Base-by-base conservation (phyloP, 37 sponge, comb jelly and placozoan species). In the Chondrilla cf. caribensis region DNA sequence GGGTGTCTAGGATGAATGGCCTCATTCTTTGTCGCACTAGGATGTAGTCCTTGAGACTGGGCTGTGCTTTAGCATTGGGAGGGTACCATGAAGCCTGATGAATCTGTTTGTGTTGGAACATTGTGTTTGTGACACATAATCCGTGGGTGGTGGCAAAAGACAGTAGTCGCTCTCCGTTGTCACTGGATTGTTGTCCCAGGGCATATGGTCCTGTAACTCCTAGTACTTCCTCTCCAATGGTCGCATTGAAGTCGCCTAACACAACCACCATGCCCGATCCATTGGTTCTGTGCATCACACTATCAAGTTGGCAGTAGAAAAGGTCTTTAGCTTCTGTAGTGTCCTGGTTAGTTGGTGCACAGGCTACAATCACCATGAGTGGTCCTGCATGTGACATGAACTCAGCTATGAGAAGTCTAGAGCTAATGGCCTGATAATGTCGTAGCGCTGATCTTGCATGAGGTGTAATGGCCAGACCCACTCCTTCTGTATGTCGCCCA, bases 21-120 rank as follows among this genome's bases (percentile, higher is more conserved):
- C 22, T 65, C 67, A 65, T 65, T n/a, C 67, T 15, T n/a, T 65
- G 26, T n/a, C 28, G 22, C 28, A 65, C 28, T n/a, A 65, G 67
- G 26, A 65, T n/a, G 67, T 65, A 65, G 67, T 65, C 67, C 28
- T 65, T 65, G 28, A 65, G 67, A n/a, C 67, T 65, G 22, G 67
- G 67, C 67, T 65, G 22, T 15, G 67, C 22, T 65, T 15, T 65
- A 25, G 67, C 26, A 65, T n/a, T n/a, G 28, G 67, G 67, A n/a
- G 67, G 67, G 67, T 65, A 65, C 67, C 67, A 65, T 65, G 67
- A 65, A 15, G 67, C 67, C 28, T 65, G 67, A 65, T 65, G 67
- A n/a, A 65, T 65, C 26, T 26, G 26, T n/a, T 65, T 65, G 67
- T 65, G 67, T 65, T 15, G 67, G 28, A 65, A 65, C 22, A 65